These are phyloP conservation scores for Chelonia mydas DNA, from an alignment of 2,797 vertebrate species.

Conservation along the genomic window DNA sequence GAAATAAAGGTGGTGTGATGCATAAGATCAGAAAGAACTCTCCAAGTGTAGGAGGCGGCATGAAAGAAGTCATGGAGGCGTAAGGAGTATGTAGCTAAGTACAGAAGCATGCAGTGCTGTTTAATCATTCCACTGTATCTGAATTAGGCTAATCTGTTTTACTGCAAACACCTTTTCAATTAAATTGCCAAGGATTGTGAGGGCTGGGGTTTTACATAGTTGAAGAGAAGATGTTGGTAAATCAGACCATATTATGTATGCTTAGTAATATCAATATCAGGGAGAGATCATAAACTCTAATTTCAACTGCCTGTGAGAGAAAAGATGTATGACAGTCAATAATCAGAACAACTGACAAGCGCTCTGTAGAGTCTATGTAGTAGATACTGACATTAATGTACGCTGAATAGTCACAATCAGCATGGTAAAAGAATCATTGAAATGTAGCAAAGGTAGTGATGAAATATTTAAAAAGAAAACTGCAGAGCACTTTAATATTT, in stretches of 20 bases:
- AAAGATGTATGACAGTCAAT: neutral
- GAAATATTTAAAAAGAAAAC: neutral
- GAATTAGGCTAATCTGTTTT: neutral
- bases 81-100: neutral
- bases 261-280: neutral
- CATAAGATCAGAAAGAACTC: neutral
- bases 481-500: neutral
- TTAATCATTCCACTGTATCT: neutral
- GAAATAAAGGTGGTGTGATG: neutral
- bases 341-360: conserved; percentile 24
- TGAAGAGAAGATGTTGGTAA: neutral
- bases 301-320: conserved; percentile 11
- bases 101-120: neutral
- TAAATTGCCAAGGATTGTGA: neutral
- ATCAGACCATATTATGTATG: neutral
- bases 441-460: neutral
- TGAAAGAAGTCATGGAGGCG: neutral
- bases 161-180: neutral
- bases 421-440: neutral
- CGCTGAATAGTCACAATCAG: conserved; percentile 10
- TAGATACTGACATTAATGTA: neutral
- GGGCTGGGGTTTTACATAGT: neutral
- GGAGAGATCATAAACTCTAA: neutral
- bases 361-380: neutral
- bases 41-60: neutral